These are phyloP conservation scores for Melitaea athalia DNA, from an alignment of 2,888 invertebrate species.

Conservation along the genomic window DNA sequence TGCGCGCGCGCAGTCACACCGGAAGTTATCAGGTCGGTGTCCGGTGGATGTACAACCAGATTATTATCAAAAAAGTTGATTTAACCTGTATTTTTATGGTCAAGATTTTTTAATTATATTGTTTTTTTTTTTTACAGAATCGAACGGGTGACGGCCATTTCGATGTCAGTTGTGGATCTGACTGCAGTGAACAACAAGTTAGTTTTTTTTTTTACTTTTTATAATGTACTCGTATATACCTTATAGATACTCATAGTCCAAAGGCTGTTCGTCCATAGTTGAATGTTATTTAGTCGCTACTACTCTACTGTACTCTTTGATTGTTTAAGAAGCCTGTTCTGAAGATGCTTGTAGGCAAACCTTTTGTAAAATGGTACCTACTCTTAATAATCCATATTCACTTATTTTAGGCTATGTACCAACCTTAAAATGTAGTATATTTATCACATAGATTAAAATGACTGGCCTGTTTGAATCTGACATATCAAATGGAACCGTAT, in stretches of 20 bases:
- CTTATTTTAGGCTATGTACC: no score
- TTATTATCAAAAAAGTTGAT: slow-evolving; percentile 45
- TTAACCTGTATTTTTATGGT: slow-evolving; percentile 33
- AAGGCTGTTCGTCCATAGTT: neutral
- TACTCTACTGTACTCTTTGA: neutral
- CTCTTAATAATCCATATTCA: no score
- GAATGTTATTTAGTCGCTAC: neutral
- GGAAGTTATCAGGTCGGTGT: slow-evolving; percentile 64
- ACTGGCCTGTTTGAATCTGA: no score
- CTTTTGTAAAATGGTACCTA: no score
- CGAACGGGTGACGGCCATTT: slow-evolving; percentile 86
- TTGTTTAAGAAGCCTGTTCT: neutral
- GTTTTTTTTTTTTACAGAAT: slow-evolving; percentile 78
- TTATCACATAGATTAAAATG: no score
- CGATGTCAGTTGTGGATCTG: slow-evolving; percentile 86
- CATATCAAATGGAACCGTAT: no score
- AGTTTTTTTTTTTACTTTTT: slow-evolving; percentile 50
- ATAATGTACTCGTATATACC: no score
- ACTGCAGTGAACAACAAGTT: slow-evolving; percentile 89
- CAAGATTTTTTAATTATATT: slow-evolving; percentile 18
- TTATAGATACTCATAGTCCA: neutral
- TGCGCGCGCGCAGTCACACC: slow-evolving; percentile 64
- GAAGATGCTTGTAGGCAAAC: no score
- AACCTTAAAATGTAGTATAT: no score
- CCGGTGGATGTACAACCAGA: slow-evolving; percentile 50